A percentile compares a stretch with the other conserved stretches of the same genome.
Conservation (phyloP, 2,888 invertebrate genomes). For the Drosophila diplacantha region DNA sequence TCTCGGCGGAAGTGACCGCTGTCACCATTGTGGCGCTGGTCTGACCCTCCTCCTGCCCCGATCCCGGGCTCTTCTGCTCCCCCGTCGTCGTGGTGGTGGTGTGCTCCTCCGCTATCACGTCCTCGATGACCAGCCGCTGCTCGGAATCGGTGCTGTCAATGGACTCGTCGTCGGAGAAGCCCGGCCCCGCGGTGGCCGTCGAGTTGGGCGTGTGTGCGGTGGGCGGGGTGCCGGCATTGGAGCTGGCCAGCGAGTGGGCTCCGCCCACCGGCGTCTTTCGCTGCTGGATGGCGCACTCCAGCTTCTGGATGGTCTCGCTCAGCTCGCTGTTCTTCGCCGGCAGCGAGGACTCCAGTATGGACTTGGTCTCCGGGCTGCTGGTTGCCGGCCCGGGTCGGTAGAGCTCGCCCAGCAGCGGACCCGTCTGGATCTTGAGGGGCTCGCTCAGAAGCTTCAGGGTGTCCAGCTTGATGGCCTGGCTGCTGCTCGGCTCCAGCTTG, state of each 20-base stretch:
- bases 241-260: constrained; percentile 47
- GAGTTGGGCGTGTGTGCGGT: constrained; percentile 50
- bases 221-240: constrained; percentile 58
- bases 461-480: constrained; percentile 36
- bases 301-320: constrained; percentile 82
- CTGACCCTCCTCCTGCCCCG: constrained; percentile 30
- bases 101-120: constrained; percentile 75
- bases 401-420: constrained; percentile 51
- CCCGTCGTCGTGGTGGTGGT: constrained; percentile 49
- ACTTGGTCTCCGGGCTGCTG: constrained; percentile 75
- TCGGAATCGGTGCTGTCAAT: constrained; percentile 83
- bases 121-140: constrained; percentile 81
- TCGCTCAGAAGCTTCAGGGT: constrained; percentile 57
- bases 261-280: constrained; percentile 71
- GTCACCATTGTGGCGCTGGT: constrained; percentile 1
- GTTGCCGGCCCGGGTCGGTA: constrained; percentile 48
- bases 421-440: constrained; percentile 73
- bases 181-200: constrained; percentile 32
- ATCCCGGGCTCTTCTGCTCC: constrained; percentile 64
- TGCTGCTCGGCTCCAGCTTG: constrained; percentile 16
- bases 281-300: constrained; percentile 78
- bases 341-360: constrained; percentile 75
- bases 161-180: constrained; percentile 81
- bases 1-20: not conserved
- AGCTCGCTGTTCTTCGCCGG: constrained; percentile 80